Evolutionary conservation across 2,797 vertebrate genomes (phyloP).

Genomic region (Cheirogaleus major): DNA sequence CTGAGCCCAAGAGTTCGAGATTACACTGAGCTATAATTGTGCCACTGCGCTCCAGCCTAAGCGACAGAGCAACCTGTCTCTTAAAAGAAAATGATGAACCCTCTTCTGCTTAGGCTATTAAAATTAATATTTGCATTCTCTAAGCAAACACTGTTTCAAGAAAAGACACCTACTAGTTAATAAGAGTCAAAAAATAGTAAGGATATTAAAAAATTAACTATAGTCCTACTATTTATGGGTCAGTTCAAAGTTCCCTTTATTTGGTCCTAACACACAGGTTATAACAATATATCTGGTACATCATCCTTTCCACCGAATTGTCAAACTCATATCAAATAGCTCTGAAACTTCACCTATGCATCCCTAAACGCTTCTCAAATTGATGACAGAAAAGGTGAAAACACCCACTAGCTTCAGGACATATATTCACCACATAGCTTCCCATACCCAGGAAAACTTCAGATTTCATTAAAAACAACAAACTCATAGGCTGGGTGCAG

Average conservation of each 20-base stretch:
- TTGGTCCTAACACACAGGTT: not conserved
- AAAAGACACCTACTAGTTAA: not conserved
- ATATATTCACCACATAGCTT: not conserved
- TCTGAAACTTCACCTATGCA: not conserved
- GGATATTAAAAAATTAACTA: not conserved
- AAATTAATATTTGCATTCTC: not conserved
- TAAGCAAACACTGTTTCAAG: not conserved
- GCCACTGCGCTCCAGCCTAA: not conserved
- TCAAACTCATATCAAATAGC: not conserved
- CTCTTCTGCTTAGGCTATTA: not conserved
- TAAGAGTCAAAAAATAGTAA: not conserved
- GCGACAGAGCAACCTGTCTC: not conserved
- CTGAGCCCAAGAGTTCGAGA: not conserved
- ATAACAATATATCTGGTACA: not conserved
- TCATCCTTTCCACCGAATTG: not conserved
- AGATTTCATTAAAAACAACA: not conserved
- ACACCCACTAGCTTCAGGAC: not conserved
- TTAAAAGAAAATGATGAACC: not conserved
- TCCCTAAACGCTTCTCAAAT: slow-evolving; percentile 29
- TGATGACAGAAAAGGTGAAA: not conserved
- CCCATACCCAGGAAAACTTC: not conserved
- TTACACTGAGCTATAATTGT: not conserved
- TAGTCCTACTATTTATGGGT: not conserved
- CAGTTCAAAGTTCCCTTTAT: not conserved
- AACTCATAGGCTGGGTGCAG: not conserved